Conservation (phyloP, 2,113 vertebrate genomes). For the Telmatochromis sp. region DNA sequence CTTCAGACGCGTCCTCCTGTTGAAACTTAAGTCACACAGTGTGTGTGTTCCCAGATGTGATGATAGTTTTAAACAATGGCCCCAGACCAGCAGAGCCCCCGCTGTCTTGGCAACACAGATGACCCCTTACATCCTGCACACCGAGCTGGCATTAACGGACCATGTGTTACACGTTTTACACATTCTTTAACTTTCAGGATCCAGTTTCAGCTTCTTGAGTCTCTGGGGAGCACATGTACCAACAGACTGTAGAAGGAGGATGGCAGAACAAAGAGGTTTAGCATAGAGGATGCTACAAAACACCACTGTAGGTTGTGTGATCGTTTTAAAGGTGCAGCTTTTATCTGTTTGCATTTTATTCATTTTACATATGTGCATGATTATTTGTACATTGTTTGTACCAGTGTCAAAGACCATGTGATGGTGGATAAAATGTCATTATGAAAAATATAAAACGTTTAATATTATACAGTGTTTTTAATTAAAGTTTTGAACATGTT, state of each 20-base stretch:
- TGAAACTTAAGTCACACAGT: background rate
- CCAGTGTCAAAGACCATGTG: background rate
- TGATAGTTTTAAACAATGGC: background rate
- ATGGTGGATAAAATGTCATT: background rate
- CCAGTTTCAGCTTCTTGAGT: slow-evolving; percentile 4
- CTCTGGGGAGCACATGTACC: background rate
- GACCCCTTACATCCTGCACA: slow-evolving; percentile 63
- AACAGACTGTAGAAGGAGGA: background rate
- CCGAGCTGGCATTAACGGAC: slow-evolving; percentile 33
- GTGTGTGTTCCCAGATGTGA: background rate
- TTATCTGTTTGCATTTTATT: background rate
- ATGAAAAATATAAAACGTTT: background rate
- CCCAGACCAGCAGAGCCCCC: background rate
- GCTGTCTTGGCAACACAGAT: slow-evolving; percentile 35
- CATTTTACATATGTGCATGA: background rate
- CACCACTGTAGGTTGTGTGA: background rate
- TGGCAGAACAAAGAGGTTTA: background rate
- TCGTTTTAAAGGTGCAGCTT: background rate
- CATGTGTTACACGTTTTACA: slow-evolving; percentile 54
- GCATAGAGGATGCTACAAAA: background rate
- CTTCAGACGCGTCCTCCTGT: background rate
- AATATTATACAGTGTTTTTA: background rate
- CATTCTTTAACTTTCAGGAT: slow-evolving; percentile 55
- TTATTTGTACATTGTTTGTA: background rate
- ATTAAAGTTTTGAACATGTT: background rate